phyloP scores from a whole-genome alignment of 1,140 invertebrate species.

The Panonychus citri region DNA sequence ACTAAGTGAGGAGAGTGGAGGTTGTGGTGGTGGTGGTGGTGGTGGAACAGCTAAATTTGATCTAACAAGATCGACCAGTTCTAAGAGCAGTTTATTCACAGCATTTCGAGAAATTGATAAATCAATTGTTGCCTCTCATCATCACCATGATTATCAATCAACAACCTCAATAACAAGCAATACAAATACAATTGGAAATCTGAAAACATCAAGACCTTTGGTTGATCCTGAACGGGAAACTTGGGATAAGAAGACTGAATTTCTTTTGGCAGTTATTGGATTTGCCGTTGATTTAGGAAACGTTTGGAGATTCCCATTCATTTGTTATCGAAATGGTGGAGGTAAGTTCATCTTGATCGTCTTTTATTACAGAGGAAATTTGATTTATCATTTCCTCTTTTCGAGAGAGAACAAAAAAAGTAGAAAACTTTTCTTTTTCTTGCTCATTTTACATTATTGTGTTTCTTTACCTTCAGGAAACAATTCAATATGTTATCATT shows the following conservation, averaged over 20 bases:
- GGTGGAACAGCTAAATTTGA: not conserved
- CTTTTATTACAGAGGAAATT: too few relatives aligned
- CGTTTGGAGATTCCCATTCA: conserved; percentile 48
- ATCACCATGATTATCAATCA: not conserved
- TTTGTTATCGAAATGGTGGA: conserved; percentile 33
- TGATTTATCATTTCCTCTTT: too few relatives aligned
- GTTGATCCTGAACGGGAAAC: conserved; percentile 31
- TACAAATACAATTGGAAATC: not conserved
- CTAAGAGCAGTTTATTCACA: not conserved
- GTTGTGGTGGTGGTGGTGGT: not conserved
- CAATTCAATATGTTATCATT: too few relatives aligned
- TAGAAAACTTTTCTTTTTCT: too few relatives aligned
- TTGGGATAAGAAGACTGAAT: conserved; percentile 71
- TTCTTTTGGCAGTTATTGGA: conserved; percentile 70
- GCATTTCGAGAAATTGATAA: not conserved
- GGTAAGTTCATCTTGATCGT: conserved; percentile 19
- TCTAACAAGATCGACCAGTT: not conserved
- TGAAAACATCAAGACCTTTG: too few relatives aligned
- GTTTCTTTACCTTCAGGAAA: too few relatives aligned
- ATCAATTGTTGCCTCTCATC: not conserved
- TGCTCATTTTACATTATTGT: too few relatives aligned
- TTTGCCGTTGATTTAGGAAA: conserved; percentile 77
- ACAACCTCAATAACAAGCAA: not conserved
- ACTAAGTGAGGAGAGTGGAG: not conserved
- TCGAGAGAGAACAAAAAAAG: not conserved